phyloP scores from a whole-genome alignment of 2,113 vertebrate genomes.

The Meriones unguiculatus region DNA sequence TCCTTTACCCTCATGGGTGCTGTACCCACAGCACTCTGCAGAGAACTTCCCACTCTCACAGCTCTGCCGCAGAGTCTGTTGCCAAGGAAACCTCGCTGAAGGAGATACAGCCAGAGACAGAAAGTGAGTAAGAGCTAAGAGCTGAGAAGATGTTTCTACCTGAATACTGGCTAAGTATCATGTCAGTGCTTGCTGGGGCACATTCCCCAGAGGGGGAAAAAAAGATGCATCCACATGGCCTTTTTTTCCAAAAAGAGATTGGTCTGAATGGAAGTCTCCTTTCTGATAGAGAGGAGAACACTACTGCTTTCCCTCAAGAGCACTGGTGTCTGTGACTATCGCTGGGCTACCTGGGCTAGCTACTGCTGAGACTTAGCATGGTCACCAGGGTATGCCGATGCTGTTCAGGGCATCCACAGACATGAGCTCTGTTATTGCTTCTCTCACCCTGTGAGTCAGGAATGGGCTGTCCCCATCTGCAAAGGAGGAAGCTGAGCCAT shows the following conservation, averaged over 20 bases:
- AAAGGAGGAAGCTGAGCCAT: background rate
- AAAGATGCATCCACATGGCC: rapidly evolving
- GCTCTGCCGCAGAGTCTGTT: background rate
- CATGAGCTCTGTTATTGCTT: background rate
- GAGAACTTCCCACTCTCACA: background rate
- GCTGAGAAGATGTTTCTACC: too few relatives aligned
- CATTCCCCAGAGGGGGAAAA: background rate
- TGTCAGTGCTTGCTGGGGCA: background rate
- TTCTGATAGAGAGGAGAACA: background rate
- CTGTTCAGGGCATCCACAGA: rapidly evolving
- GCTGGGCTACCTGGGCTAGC: background rate
- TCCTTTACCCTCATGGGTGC: background rate
- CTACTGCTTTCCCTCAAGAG: background rate
- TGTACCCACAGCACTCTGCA: background rate
- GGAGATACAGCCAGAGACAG: background rate
- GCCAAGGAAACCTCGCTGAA: background rate
- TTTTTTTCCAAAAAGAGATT: rapidly evolving
- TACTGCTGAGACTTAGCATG: rapidly evolving
- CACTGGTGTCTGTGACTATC: background rate
- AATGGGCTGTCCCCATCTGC: background rate
- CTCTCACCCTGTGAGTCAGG: background rate
- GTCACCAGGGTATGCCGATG: rapidly evolving
- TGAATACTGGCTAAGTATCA: background rate
- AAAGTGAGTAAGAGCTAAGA: background rate
- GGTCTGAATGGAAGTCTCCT: background rate